Evolutionary conservation across 2,888 invertebrate species (phyloP).

Genomic region (Aleiodes alternator): DNA sequence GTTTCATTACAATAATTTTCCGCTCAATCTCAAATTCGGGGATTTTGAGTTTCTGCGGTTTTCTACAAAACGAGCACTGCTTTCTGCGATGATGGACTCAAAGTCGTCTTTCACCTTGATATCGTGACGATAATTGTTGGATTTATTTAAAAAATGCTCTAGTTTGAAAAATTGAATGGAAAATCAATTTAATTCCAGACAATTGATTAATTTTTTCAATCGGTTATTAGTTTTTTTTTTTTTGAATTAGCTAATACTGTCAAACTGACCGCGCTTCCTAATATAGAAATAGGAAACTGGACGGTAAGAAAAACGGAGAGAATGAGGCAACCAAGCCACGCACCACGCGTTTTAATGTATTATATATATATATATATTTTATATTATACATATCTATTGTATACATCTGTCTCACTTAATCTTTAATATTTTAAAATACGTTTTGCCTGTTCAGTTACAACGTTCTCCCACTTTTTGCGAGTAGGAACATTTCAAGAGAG

Average conservation of each 20-base stretch:
- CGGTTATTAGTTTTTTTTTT: neutral
- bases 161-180: too few species aligned
- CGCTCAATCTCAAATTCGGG: too few species aligned
- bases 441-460: too few species aligned
- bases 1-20: too few species aligned
- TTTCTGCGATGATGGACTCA: too few species aligned
- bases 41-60: too few species aligned
- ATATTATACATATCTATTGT: neutral
- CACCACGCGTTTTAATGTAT: conserved; percentile 18
- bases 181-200: neutral
- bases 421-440: too few species aligned
- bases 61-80: too few species aligned
- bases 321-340: conserved; percentile 47
- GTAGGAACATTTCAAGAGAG: too few species aligned
- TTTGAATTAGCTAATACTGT: neutral
- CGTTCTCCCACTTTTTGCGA: too few species aligned
- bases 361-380: neutral
- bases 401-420: conserved; percentile 15
- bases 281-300: conserved; percentile 57
- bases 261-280: conserved; percentile 54
- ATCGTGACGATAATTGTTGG: too few species aligned
- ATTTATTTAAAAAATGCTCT: too few species aligned
- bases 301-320: conserved; percentile 45
- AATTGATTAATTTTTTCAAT: neutral
- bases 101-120: neutral